Evolutionary conservation across 30 jellyfish, hydroid and myxozoan genomes (phyloP).

Genomic region (Cassiopea andromeda): DNA sequence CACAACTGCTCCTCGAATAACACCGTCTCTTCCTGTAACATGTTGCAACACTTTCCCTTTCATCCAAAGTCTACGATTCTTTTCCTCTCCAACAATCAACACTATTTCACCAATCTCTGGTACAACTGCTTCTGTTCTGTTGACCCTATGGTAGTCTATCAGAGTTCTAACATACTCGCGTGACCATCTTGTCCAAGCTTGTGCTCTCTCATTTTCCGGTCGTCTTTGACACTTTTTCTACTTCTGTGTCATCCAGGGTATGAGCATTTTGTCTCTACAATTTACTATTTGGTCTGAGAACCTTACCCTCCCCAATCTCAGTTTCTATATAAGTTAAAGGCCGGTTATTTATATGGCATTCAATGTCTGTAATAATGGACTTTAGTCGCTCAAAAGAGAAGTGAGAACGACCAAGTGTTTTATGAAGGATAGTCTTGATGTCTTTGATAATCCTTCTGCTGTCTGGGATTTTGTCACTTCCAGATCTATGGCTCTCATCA

Average conservation of each 20-base stretch:
- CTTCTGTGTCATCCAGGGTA: constrained; percentile 23
- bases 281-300: constrained; percentile 23
- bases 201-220: constrained; percentile 45
- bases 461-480: constrained; percentile 57
- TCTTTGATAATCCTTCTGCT: constrained; percentile 39
- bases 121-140: constrained; percentile 24
- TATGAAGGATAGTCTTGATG: constrained; percentile 19
- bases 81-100: constrained; percentile 49
- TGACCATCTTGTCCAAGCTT: constrained; percentile 58
- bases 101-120: constrained; percentile 59
- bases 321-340: constrained; percentile 47
- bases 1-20: constrained; percentile 42
- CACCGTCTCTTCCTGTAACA: constrained; percentile 51
- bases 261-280: constrained; percentile 61
- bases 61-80: constrained; percentile 52
- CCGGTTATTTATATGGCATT: constrained; percentile 43
- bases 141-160: constrained; percentile 49
- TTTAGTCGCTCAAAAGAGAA: constrained; percentile 4
- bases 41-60: constrained; percentile 59
- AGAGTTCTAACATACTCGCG: constrained; percentile 32
- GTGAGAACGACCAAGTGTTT: constrained; percentile 24
- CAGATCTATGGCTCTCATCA: constrained; percentile 51
- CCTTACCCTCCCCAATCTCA: constrained; percentile 57
- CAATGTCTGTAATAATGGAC: constrained; percentile 14
- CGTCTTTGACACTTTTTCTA: constrained; percentile 47